These are phyloP conservation scores for Brachymystax lenok DNA, from an alignment of 2,797 vertebrate genomes.

Conservation along the genomic window DNA sequence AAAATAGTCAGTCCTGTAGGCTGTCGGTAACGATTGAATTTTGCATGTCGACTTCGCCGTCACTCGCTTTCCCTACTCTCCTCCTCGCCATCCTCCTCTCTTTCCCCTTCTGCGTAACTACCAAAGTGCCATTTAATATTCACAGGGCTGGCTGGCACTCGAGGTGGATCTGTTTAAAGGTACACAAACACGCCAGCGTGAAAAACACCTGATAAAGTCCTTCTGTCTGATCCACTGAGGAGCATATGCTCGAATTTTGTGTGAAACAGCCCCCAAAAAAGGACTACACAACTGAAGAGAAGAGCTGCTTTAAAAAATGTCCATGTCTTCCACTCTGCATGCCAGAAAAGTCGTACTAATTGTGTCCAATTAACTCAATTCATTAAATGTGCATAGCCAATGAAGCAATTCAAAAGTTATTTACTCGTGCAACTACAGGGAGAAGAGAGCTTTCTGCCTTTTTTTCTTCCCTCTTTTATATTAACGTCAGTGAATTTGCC, in stretches of 20 bases:
- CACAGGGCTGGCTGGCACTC: slow-evolving; percentile 46
- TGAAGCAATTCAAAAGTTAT: slow-evolving; percentile 64
- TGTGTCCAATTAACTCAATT: slow-evolving; percentile 72
- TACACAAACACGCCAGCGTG: slow-evolving; percentile 34
- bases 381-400: slow-evolving; percentile 70
- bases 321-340: slow-evolving; percentile 54
- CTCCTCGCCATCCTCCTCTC: slow-evolving; percentile 37
- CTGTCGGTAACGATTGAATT: slow-evolving; percentile 68
- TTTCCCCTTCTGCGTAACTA: slow-evolving; percentile 22
- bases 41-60: slow-evolving; percentile 53
- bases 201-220: slow-evolving; percentile 59
- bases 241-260: slow-evolving; percentile 64
- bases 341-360: slow-evolving; percentile 60
- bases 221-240: slow-evolving; percentile 59
- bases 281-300: slow-evolving; percentile 45
- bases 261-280: slow-evolving; percentile 54
- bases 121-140: slow-evolving; percentile 64
- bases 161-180: slow-evolving; percentile 61
- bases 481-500: slow-evolving; percentile 39
- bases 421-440: slow-evolving; percentile 49
- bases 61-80: slow-evolving; percentile 34
- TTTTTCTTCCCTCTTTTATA: slow-evolving; percentile 25
- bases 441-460: slow-evolving; percentile 36
- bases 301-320: slow-evolving; percentile 61
- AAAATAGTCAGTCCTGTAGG: slow-evolving; percentile 66